Base-by-base conservation (phyloP, 2,113 vertebrate species). In the Aythya baeri region DNA sequence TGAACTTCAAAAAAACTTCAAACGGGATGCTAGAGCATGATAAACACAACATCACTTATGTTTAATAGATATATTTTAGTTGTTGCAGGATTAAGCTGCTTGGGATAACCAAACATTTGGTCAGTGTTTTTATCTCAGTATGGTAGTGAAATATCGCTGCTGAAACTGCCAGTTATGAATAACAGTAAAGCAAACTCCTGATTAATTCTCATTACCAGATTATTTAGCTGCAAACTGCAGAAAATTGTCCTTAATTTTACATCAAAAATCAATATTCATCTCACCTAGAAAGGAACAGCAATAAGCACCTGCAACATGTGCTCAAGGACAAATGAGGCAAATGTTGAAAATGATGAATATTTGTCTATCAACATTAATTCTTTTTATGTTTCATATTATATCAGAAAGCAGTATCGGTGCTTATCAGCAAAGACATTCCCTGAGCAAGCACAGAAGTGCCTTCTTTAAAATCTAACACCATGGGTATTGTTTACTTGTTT, bases 251-350 rank as follows among this genome's bases (percentile, higher is more conserved):
- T 41, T 88, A 65, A 73, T 89, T 92, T 86, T 83, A 17, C 76
- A 76, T 73, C 26, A 49, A 86, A 89, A 91, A 91, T 94, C 91
- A 93, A 88, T 96, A 89, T 87, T 80, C 16, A 67, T 86, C 75
- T 82, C 49, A 58, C 32, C 44, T 67, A 59, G 36, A 92, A 92
- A 91, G 31, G 23, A 84, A 72, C 6, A 86, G 25, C n/a, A 77
- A 77, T 71, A 87, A 93, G 79, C 77, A 95, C 29, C 36, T 91
- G 68, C 41, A 89, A 22, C 15, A 34, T n/a, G 78, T 86, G 67
- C 36, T 83, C 70, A 92, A 83, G 73, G 54, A 78, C 62, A 86
- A 94, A 90, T 46, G 17, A 88, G 12, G 31, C 13, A 89, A 86
- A 49, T 31, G 21, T n/a, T 43, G 13, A 85, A 83, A 52, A 20